A percentile compares a stretch with the other conserved stretches of the same genome.
Evolutionary conservation across 2,113 vertebrate species (phyloP).

Genomic region (Setophaga kirtlandii): DNA sequence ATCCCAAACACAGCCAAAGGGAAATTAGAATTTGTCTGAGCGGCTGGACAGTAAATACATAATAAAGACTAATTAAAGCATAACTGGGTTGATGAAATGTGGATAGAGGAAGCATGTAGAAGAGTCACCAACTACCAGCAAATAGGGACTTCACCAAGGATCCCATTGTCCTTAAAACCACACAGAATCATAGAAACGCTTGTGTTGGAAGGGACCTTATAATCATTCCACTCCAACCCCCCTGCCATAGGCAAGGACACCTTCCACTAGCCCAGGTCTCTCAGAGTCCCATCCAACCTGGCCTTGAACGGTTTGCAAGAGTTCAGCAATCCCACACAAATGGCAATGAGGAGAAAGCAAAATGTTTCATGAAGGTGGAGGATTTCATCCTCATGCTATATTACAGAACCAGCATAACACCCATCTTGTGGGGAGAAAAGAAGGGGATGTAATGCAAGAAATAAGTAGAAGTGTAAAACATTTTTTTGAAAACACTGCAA

Average conservation of each 20-base stretch:
- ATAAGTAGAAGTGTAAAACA: neutral
- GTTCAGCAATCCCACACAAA: neutral
- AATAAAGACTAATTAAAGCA: neutral
- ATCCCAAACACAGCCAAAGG: neutral
- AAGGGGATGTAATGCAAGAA: neutral
- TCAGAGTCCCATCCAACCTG: neutral
- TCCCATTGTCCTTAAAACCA: neutral
- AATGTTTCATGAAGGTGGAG: neutral
- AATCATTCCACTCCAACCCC: neutral
- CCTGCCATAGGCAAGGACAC: too few relatives aligned
- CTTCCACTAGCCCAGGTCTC: neutral
- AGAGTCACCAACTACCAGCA: neutral
- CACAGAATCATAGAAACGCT: neutral
- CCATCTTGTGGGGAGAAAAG: neutral
- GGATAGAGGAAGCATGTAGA: neutral
- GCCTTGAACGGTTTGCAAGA: fast-evolving
- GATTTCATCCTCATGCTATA: neutral
- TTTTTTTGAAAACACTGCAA: neutral
- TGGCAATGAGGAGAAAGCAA: neutral
- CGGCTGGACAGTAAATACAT: neutral
- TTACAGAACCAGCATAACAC: neutral
- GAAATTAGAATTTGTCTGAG: neutral
- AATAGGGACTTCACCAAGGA: neutral
- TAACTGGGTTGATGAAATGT: neutral
- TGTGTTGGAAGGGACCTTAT: neutral